phyloP scores from a whole-genome alignment of 2,113 vertebrate genomes.

The Nerophis lumbriciformis region DNA sequence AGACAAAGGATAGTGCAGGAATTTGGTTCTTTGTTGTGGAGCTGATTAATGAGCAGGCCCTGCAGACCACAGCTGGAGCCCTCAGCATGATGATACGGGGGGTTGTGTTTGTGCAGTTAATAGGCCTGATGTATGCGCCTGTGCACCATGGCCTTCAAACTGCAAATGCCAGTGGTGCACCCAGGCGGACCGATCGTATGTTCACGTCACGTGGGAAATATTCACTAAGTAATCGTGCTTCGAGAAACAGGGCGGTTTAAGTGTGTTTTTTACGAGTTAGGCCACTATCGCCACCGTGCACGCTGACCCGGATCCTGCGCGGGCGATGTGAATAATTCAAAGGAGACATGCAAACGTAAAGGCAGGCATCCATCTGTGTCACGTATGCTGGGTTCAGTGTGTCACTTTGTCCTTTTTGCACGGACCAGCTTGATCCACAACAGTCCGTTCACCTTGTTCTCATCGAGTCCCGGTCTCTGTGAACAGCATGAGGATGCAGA shows the following conservation, averaged over 20 bases:
- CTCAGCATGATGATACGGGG: constrained; percentile 34
- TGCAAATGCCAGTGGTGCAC: background rate
- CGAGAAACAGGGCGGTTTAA: too few relatives aligned
- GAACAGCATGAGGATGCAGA: background rate
- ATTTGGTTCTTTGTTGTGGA: constrained; percentile 56
- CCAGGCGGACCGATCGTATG: background rate
- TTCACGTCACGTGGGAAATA: too few relatives aligned
- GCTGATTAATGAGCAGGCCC: constrained; percentile 54
- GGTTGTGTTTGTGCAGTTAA: constrained; percentile 15
- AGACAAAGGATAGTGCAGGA: constrained; percentile 37
- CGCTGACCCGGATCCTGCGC: background rate
- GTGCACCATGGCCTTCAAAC: constrained; percentile 17
- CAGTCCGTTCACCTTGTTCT: too few relatives aligned
- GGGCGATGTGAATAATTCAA: constrained; percentile 41
- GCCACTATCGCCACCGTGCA: background rate
- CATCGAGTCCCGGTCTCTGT: constrained; percentile 7
- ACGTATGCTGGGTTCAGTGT: background rate
- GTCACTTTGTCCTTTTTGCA: constrained; percentile 10
- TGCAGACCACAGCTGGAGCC: constrained; percentile 51
- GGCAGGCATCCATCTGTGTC: background rate
- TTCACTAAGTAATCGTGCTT: too few relatives aligned
- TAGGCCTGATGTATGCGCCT: constrained; percentile 9
- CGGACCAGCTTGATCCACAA: constrained; percentile 14
- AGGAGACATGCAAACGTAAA: constrained; percentile 3
- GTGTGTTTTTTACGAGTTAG: too few relatives aligned